Conservation (phyloP, 64 coral and sea anemone genomes). For the Astreopora myriophthalma region DNA sequence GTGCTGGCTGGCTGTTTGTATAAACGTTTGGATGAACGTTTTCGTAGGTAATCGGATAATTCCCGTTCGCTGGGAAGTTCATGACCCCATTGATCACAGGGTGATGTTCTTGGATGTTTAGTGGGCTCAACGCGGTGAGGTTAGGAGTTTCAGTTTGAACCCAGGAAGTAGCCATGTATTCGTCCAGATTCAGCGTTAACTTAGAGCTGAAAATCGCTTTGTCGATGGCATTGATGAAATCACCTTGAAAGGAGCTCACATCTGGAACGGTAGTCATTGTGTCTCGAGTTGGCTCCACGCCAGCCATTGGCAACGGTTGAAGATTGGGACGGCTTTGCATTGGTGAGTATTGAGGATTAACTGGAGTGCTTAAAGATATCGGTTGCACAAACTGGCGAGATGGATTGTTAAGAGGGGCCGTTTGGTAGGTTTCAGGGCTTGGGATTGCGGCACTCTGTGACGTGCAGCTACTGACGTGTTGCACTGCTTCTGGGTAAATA, state of each 20-base stretch:
- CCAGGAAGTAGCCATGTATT: constrained; percentile 66
- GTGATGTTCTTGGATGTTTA: constrained; percentile 12
- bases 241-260: constrained; percentile 44
- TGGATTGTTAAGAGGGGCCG: neutral
- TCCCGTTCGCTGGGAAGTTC: constrained; percentile 44
- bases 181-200: constrained; percentile 19
- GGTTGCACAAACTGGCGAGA: neutral
- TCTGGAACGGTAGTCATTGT: neutral
- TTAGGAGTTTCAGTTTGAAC: constrained; percentile 48
- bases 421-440: neutral
- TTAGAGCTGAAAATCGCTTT: constrained; percentile 48
- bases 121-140: constrained; percentile 70
- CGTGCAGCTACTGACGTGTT: neutral
- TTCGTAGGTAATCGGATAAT: constrained; percentile 40
- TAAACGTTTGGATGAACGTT: constrained; percentile 7
- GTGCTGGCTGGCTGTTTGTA: neutral
- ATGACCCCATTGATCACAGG: constrained; percentile 1
- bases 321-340: constrained; percentile 3
- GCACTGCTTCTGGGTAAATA: neutral
- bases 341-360: neutral
- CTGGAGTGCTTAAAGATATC: neutral
- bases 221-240: constrained; percentile 62
- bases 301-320: neutral
- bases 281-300: neutral
- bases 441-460: neutral